Evolutionary conservation across 1,140 invertebrate genomes (phyloP).

Genomic region (Drosophila gunungcola): DNA sequence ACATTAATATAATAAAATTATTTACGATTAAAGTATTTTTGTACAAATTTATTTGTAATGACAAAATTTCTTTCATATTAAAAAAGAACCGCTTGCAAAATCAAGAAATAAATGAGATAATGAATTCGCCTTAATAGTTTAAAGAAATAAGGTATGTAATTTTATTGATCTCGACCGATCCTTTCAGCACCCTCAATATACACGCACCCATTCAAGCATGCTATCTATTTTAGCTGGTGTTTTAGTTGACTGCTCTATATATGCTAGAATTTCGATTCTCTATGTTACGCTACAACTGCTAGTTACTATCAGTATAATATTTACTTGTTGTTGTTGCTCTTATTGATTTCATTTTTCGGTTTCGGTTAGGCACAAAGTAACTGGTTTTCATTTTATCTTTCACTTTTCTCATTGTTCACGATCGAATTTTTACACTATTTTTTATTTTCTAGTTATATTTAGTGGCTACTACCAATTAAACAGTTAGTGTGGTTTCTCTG

Average conservation of each 20-base stretch:
- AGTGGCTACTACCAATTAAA: slow-evolving; percentile 66
- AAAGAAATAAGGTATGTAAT: neutral
- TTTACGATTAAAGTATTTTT: too few relatives aligned
- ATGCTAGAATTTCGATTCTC: slow-evolving; percentile 55
- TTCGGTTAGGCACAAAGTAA: slow-evolving; percentile 80
- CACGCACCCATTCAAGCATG: slow-evolving; percentile 10
- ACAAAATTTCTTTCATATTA: too few relatives aligned
- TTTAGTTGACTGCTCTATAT: slow-evolving; percentile 52
- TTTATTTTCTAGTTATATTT: slow-evolving; percentile 68
- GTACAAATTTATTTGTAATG: too few relatives aligned
- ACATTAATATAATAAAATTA: too few relatives aligned
- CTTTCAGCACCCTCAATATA: slow-evolving; percentile 13
- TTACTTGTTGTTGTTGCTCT: slow-evolving; percentile 69
- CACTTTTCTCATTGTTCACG: slow-evolving; percentile 38
- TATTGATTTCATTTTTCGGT: slow-evolving; percentile 64
- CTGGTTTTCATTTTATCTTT: slow-evolving; percentile 50
- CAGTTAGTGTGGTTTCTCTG: slow-evolving; percentile 44
- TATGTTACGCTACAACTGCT: slow-evolving; percentile 60
- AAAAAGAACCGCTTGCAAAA: neutral
- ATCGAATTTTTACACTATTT: slow-evolving; percentile 58
- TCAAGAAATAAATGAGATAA: neutral
- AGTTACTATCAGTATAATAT: slow-evolving; percentile 56
- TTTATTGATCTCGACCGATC: neutral
- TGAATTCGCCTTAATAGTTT: neutral
- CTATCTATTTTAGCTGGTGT: slow-evolving; percentile 42